A percentile compares a stretch with the other conserved stretches of the same genome.
Conservation (phyloP, 2,888 invertebrate species). For the Meghimatium bilineatum region DNA sequence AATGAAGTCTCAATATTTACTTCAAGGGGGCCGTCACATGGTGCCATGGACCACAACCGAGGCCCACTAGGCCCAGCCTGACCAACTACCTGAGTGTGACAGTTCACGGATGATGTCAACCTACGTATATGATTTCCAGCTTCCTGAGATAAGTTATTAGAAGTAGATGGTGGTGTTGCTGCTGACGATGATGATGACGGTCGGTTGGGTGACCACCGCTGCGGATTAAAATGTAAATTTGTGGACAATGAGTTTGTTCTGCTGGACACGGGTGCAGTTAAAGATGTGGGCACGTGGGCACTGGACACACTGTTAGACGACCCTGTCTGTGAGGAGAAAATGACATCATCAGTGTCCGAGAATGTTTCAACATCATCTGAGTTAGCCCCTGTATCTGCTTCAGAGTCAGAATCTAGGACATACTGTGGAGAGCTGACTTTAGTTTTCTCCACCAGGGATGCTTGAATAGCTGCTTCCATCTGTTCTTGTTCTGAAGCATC, state of each 20-base stretch:
- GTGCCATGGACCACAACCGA: slow-evolving; percentile 19
- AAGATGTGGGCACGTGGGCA: slow-evolving; percentile 2
- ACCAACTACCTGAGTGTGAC: background rate
- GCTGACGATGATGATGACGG: slow-evolving; percentile 5
- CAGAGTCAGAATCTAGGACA: slow-evolving; percentile 33
- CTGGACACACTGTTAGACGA: slow-evolving; percentile 25
- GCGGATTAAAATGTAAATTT: background rate
- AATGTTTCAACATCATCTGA: slow-evolving; percentile 76
- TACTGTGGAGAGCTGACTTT: slow-evolving; percentile 31
- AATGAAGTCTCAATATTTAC: slow-evolving; percentile 36
- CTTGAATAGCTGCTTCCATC: slow-evolving; percentile 78
- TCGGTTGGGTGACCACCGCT: background rate
- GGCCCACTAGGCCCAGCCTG: background rate
- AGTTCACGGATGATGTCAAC: background rate
- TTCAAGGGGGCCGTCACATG: slow-evolving; percentile 18
- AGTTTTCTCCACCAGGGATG: slow-evolving; percentile 71
- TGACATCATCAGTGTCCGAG: slow-evolving; percentile 74
- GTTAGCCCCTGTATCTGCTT: slow-evolving; percentile 50
- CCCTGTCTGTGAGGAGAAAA: slow-evolving; percentile 41
- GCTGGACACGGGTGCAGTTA: background rate
- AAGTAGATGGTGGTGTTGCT: slow-evolving; percentile 7
- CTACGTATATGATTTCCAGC: background rate
- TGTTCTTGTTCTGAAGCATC: slow-evolving; percentile 79
- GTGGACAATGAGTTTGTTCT: background rate
- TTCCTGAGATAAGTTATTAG: background rate